phyloP scores from a whole-genome alignment of 2,888 invertebrate species.

The Diachrysia chrysitis region DNA sequence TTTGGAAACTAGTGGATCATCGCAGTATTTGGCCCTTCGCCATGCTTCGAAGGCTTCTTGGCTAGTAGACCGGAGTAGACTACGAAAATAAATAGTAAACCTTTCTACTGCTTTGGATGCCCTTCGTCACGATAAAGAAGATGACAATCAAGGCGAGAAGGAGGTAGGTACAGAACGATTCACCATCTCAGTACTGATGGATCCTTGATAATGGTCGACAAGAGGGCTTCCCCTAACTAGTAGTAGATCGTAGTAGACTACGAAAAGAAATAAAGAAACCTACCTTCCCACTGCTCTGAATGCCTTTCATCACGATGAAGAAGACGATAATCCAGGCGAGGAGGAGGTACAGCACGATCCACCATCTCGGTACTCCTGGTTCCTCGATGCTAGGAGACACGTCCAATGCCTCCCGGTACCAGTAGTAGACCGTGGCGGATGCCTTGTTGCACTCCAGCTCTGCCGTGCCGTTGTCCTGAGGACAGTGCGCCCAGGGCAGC shows the following conservation, averaged over 20 bases:
- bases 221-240: no score
- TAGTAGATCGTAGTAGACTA: no score
- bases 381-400: constrained; percentile 95
- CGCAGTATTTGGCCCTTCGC: no score
- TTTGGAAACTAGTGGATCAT: no score
- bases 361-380: constrained; percentile 96
- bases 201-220: no score
- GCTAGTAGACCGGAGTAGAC: no score
- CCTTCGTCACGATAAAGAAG: constrained; percentile 98
- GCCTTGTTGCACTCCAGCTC: constrained; percentile 94
- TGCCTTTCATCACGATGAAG: constrained; percentile 98
- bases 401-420: constrained; percentile 97
- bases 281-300: constrained; percentile 98
- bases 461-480: constrained; percentile 91
- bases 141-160: constrained; percentile 96
- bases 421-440: constrained; percentile 97
- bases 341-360: constrained; percentile 96
- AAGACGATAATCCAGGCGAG: constrained; percentile 97
- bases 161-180: constrained; percentile 96
- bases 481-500: constrained; percentile 96
- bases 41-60: no score
- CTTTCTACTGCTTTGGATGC: constrained; percentile 98
- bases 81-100: constrained; percentile 75
- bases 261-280: constrained; percentile 14
- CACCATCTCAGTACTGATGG: constrained; percentile 97